Percentiles rank a stretch among this genome's conserved stretches.
Evolutionary conservation across 2,888 invertebrate genomes (phyloP).

Genomic region (Kuschelorhynchus macadamiae): DNA sequence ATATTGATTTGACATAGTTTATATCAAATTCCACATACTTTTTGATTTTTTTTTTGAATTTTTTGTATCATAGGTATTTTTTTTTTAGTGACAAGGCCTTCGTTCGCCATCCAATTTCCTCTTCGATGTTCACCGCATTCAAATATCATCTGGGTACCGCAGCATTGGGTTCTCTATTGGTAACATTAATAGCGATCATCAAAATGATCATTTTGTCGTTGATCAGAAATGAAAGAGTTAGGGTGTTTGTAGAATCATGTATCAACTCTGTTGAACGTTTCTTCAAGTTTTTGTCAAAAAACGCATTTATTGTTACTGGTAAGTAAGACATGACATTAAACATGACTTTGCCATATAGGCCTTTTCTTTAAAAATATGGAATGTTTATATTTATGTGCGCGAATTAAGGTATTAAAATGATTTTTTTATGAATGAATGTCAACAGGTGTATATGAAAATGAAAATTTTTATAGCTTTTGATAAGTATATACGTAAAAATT

Average conservation of each 20-base stretch:
- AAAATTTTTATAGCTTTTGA: too few species aligned
- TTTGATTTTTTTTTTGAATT: too few species aligned
- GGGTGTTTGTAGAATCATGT: slow-evolving; percentile 42
- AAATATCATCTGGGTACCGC: slow-evolving; percentile 58
- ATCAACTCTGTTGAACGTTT: slow-evolving; percentile 50
- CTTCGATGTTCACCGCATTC: slow-evolving; percentile 50
- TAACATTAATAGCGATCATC: slow-evolving; percentile 56
- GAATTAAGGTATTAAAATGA: too few species aligned
- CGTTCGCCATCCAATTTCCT: slow-evolving; percentile 53
- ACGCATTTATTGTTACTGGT: slow-evolving; percentile 60
- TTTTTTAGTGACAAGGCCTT: slow-evolving; percentile 55
- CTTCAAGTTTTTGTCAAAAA: slow-evolving; percentile 58
- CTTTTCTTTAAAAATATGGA: too few species aligned
- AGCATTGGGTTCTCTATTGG: slow-evolving; percentile 57
- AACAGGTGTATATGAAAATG: too few species aligned
- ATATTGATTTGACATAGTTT: too few species aligned
- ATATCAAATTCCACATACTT: too few species aligned
- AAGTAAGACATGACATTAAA: too few species aligned
- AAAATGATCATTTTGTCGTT: slow-evolving; percentile 48
- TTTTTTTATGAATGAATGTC: too few species aligned
- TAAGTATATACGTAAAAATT: too few species aligned
- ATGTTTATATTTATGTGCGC: too few species aligned
- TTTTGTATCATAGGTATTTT: slow-evolving; percentile 1
- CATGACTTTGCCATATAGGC: too few species aligned
- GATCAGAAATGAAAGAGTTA: slow-evolving; percentile 48